Evolutionary conservation across 30 jellyfish, hydroid and myxozoan species (phyloP), one percentile per base, ranked within the genome.

Genomic region (Euphysa ruthae): DNA sequence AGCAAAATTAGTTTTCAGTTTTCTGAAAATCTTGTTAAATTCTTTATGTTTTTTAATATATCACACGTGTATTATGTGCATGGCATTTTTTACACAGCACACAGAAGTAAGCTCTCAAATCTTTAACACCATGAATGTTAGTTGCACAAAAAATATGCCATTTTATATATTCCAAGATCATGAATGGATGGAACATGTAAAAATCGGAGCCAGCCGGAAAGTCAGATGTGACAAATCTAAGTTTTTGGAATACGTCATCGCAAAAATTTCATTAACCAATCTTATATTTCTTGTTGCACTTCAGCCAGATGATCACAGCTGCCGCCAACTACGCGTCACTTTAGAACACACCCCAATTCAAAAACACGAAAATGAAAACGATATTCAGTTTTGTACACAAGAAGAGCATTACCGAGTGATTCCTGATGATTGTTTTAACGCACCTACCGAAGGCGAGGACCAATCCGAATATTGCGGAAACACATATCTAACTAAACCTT

Each of bases 121-220:
- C 4, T 2, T 49, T 16, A 32, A 31, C 31, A 61, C 19, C 13
- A 32, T 61, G 15, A 23, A 32, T 13, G 69, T 61, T 1, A 21
- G 64, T 0, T 61, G 74, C 63, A 61, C 75, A n/a, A 68, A 68
- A 51, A 43, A n/a, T 15, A 42, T 68, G 80, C 66, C 80, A 16
- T 68, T 68, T 51, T 68, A 35, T 49, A 26, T 43, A 0, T 68
- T 68, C 75, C 43, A 68, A 10, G 18, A 6, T 13, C 19, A 32
- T 6, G 31, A 58, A 24, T 58, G 72, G 72, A 35, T 24, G 6
- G 57, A 58, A 16, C 33, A n/a, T n/a, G n/a, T n/a, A n/a, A 68
- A 10, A 24, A 6, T 13, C 19, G 26, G 13, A 58, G 31, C 13
- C 31, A 51, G 72, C 27, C 26, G 6, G 57, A 58, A 16, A 16